Conservation (phyloP, 2,888 invertebrate genomes). For the Invenusta paracnida region DNA sequence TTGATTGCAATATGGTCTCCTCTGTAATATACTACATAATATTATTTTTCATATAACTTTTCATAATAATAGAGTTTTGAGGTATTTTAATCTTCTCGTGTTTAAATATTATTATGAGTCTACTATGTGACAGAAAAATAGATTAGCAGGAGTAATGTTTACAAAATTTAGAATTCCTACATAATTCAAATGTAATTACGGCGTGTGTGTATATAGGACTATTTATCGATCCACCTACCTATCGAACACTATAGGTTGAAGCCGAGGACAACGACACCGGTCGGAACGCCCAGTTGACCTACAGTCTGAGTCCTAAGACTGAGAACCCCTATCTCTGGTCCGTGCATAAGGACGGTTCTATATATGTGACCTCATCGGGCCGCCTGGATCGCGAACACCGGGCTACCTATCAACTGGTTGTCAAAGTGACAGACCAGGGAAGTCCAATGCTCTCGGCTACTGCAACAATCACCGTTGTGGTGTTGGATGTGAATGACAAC, state of each 20-base stretch:
- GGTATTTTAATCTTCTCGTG: too few species aligned
- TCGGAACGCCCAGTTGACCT: slow-evolving; percentile 19
- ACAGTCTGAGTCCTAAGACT: neutral
- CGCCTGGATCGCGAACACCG: slow-evolving; percentile 27
- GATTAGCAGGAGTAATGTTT: too few species aligned
- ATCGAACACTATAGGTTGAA: neutral
- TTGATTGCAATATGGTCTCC: too few species aligned
- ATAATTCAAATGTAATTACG: too few species aligned
- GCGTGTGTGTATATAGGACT: too few species aligned
- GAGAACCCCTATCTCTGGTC: neutral
- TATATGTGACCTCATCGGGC: neutral
- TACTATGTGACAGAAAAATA: too few species aligned
- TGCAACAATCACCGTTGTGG: neutral
- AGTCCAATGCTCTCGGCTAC: neutral
- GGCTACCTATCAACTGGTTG: slow-evolving; percentile 9
- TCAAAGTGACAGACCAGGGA: slow-evolving; percentile 15
- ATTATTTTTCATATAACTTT: too few species aligned
- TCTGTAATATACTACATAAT: too few species aligned
- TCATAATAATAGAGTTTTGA: too few species aligned
- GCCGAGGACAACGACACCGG: slow-evolving; percentile 19
- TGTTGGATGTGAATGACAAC: slow-evolving; percentile 17
- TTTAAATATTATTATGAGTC: too few species aligned
- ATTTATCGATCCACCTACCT: neutral
- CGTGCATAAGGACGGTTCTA: slow-evolving; percentile 2
- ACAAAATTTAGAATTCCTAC: too few species aligned